Conservation (phyloP, 1,140 invertebrate genomes). For the Neodiprion lecontei region DNA sequence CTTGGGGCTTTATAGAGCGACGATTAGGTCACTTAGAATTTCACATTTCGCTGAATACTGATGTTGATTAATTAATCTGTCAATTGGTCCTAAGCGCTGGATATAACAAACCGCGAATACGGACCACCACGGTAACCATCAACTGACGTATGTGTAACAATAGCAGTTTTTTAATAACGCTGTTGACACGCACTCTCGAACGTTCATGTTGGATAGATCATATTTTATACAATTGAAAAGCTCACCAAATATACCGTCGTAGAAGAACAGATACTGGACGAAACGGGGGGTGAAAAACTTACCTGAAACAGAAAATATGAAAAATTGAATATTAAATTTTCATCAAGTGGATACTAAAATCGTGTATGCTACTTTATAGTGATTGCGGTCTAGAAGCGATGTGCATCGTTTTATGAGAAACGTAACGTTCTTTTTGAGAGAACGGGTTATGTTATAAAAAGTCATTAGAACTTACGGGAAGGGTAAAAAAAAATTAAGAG, state of each 20-base stretch:
- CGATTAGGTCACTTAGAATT: neutral
- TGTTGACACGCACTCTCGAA: neutral
- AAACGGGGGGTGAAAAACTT: neutral
- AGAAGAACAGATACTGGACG: neutral
- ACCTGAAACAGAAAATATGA: neutral
- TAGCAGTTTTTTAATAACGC: neutral
- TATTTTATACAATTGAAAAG: neutral
- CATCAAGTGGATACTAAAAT: too few relatives aligned
- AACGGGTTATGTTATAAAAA: too few relatives aligned
- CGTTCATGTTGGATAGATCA: neutral
- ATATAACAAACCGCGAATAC: neutral
- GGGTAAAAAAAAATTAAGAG: neutral
- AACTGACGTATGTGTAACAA: neutral
- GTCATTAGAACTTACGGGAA: neutral
- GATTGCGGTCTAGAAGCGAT: too few relatives aligned
- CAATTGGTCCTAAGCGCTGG: neutral
- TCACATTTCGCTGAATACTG: neutral
- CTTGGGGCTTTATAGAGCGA: neutral
- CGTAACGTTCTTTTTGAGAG: neutral
- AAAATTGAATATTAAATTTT: too few relatives aligned
- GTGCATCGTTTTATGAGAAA: neutral
- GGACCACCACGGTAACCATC: too few relatives aligned
- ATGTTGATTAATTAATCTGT: neutral
- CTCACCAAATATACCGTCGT: neutral
- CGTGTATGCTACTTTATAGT: too few relatives aligned